phyloP scores from a whole-genome alignment of 2,888 invertebrate genomes.

The Ommatoiulus sabulosus region DNA sequence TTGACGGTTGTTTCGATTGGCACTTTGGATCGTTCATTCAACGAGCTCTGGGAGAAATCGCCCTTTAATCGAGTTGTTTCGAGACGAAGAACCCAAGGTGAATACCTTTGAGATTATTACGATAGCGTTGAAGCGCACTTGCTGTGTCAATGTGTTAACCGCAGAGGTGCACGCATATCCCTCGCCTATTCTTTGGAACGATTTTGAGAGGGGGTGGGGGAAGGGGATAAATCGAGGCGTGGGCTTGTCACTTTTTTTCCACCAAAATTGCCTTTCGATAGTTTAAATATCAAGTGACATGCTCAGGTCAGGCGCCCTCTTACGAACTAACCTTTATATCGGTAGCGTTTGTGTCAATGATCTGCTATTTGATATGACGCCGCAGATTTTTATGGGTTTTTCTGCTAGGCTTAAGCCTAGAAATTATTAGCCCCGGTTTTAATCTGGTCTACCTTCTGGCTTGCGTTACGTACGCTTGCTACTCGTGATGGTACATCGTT shows the following conservation, averaged over 20 bases:
- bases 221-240: not conserved
- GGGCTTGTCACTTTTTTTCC: not conserved
- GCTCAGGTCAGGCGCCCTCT: not conserved
- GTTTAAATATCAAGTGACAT: not conserved
- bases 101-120: not conserved
- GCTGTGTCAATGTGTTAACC: not conserved
- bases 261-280: not conserved
- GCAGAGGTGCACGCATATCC: not conserved
- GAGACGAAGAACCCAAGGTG: slow-evolving; percentile 3
- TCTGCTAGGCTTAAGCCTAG: not conserved
- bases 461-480: no score
- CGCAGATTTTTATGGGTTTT: slow-evolving; percentile 23
- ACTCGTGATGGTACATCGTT: not conserved
- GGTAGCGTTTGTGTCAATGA: not conserved
- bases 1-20: slow-evolving; percentile 49
- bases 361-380: not conserved
- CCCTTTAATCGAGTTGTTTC: not conserved
- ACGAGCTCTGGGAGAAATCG: not conserved
- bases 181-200: not conserved
- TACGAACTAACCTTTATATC: not conserved
- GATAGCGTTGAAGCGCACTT: not conserved
- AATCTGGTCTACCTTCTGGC: not conserved
- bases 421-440: not conserved
- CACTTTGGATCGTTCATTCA: not conserved
- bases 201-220: slow-evolving; percentile 36